Evolutionary conservation across 1,140 invertebrate species (phyloP).

Genomic region (Yoshiicerus persimilis): DNA sequence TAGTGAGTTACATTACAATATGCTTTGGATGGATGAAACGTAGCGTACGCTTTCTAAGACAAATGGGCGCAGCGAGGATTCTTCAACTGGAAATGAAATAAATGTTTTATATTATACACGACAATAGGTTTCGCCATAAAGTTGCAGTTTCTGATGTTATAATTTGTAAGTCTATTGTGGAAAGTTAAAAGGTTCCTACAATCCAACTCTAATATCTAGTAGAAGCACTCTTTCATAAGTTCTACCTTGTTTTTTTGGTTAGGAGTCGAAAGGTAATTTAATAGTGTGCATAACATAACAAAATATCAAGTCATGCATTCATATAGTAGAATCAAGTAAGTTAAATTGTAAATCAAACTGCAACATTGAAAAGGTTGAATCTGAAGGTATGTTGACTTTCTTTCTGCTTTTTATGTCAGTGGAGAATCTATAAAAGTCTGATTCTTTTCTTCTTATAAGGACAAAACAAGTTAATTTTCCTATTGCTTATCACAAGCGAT

Average conservation of each 20-base stretch:
- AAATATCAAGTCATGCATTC: neutral
- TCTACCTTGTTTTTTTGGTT: neutral
- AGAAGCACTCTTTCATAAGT: too few species aligned
- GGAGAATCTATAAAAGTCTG: neutral
- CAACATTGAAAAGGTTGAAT: neutral
- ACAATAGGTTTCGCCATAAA: neutral
- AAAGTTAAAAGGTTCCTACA: neutral
- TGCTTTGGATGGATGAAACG: conserved; percentile 9
- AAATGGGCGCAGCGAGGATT: conserved; percentile 21
- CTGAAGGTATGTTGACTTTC: neutral
- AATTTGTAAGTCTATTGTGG: neutral
- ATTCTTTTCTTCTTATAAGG: neutral
- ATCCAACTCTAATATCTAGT: too few species aligned
- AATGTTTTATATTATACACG: neutral
- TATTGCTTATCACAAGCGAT: neutral
- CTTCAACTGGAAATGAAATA: conserved; percentile 20
- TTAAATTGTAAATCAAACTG: neutral
- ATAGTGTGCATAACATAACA: neutral
- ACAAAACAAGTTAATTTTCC: conserved; percentile 7
- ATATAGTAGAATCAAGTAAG: neutral
- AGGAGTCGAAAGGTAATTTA: neutral
- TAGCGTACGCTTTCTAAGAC: neutral
- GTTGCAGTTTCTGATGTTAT: conserved; percentile 5
- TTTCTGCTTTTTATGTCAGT: neutral
- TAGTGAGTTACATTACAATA: neutral